phyloP scores from a whole-genome alignment of 2,888 invertebrate genomes.

The Argynnis bischoffii region DNA sequence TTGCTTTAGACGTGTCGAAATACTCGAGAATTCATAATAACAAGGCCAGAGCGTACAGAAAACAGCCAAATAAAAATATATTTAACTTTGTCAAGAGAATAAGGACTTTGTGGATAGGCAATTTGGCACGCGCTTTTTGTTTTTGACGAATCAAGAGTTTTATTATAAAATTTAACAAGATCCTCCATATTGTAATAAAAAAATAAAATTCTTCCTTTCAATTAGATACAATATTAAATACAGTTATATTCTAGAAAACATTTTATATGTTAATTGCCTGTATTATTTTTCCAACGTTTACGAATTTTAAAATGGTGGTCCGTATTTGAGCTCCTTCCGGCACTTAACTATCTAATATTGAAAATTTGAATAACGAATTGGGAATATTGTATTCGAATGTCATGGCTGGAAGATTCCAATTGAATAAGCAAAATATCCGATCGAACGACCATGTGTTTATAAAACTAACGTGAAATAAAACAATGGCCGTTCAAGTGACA shows the following conservation, averaged over 20 bases:
- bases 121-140: conserved; percentile 34
- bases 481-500: conserved; percentile 36
- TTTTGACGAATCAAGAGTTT: conserved; percentile 29
- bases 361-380: conserved; percentile 45
- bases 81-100: conserved; percentile 36
- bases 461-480: conserved; percentile 44
- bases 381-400: conserved; percentile 43
- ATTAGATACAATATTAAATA: background rate
- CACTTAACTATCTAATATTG: conserved; percentile 38
- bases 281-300: too few species aligned
- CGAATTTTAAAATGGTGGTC: background rate
- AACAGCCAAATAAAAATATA: conserved; percentile 36
- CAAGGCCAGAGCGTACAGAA: conserved; percentile 26
- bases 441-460: conserved; percentile 39
- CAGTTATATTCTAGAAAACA: too few species aligned
- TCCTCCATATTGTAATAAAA: conserved; percentile 18
- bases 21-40: conserved; percentile 40
- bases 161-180: conserved; percentile 30
- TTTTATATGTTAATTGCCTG: too few species aligned
- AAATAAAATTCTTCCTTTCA: conserved; percentile 17
- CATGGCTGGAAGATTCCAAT: conserved; percentile 46
- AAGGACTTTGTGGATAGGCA: conserved; percentile 32
- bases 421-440: conserved; percentile 46
- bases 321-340: conserved; percentile 7
- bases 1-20: conserved; percentile 44